phyloP scores from a whole-genome alignment of 2,113 vertebrate species.

The Oreochromis tanganicae region DNA sequence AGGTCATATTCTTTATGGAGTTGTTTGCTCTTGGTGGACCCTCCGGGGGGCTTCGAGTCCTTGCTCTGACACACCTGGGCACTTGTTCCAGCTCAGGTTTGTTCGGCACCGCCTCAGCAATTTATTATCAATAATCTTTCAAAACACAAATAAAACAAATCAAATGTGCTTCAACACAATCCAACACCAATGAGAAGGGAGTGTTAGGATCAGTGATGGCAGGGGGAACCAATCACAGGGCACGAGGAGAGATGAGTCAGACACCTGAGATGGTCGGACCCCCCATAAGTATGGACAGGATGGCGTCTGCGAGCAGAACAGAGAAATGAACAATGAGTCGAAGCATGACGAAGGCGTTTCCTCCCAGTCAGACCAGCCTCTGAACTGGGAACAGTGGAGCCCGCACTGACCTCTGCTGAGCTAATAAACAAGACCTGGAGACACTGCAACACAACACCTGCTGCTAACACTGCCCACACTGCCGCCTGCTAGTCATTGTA shows the following conservation, averaged over 20 bases:
- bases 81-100: not conserved
- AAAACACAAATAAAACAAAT: not conserved
- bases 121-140: not conserved
- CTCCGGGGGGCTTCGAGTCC: not conserved
- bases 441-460: not conserved
- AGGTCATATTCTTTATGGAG: not conserved
- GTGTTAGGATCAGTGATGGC: constrained; percentile 31
- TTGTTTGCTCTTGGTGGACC: not conserved
- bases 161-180: not conserved
- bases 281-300: constrained; percentile 71
- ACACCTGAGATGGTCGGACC: constrained; percentile 80
- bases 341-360: constrained; percentile 2
- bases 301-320: constrained; percentile 78
- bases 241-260: constrained; percentile 19
- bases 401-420: not conserved
- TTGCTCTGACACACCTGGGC: not conserved
- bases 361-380: not conserved
- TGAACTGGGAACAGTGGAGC: not conserved
- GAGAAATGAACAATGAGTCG: constrained; percentile 44
- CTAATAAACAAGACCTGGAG: not conserved
- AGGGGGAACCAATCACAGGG: not conserved
- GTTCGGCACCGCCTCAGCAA: not conserved
- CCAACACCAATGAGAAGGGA: constrained; percentile 13
- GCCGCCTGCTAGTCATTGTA: not conserved
- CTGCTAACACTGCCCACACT: not conserved